phyloP scores from a whole-genome alignment of 2,113 vertebrate genomes.

The Engraulis encrasicolus region DNA sequence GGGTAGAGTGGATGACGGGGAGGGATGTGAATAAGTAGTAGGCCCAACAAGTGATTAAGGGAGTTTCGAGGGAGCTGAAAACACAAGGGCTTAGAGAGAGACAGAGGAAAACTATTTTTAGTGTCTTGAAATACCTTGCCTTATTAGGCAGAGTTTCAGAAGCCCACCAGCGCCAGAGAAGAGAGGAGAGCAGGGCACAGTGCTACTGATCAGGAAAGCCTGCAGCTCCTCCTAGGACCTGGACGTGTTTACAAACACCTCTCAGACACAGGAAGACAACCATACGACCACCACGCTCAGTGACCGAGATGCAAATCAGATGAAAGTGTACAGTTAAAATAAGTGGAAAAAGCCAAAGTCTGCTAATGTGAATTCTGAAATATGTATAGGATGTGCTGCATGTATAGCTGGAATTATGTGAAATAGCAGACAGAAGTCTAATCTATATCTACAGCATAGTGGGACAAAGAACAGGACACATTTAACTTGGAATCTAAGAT shows the following conservation, averaged over 20 bases:
- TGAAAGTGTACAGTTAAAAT: background rate
- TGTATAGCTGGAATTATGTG: too few species aligned
- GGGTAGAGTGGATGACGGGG: too few species aligned
- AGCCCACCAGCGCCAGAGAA: slow-evolving; percentile 59
- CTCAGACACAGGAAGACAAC: background rate
- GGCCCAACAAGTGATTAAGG: slow-evolving; percentile 51
- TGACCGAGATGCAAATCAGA: background rate
- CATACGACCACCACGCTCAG: background rate
- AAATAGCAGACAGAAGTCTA: too few species aligned
- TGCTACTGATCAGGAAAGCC: slow-evolving; percentile 33
- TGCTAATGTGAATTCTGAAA: background rate
- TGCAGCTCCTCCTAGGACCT: slow-evolving; percentile 37
- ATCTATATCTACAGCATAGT: too few species aligned
- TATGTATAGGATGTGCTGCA: too few species aligned
- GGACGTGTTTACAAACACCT: slow-evolving; percentile 19
- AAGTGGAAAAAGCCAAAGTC: too few species aligned
- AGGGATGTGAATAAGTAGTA: background rate
- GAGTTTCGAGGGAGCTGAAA: background rate
- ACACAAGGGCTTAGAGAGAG: slow-evolving; percentile 63
- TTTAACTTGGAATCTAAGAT: too few species aligned
- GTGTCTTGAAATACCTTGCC: slow-evolving; percentile 74
- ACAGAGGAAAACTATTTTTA: slow-evolving; percentile 70
- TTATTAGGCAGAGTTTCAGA: slow-evolving; percentile 75
- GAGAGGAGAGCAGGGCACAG: slow-evolving; percentile 58
- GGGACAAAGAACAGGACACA: too few species aligned